Evolutionary conservation across 2,888 invertebrate genomes (phyloP).

Genomic region (Drosophila mayaguana): DNA sequence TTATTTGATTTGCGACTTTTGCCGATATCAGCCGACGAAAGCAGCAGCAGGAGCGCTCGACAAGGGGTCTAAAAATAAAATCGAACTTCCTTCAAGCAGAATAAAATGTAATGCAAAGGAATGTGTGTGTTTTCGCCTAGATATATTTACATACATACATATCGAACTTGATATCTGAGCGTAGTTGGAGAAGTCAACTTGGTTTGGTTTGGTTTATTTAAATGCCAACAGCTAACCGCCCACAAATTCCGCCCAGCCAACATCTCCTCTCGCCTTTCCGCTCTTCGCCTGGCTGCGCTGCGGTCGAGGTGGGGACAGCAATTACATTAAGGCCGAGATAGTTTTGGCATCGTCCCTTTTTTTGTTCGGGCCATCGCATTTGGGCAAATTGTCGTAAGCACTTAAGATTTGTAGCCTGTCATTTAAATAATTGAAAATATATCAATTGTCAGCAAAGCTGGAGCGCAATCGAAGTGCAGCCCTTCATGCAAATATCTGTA

Average conservation of each 20-base stretch:
- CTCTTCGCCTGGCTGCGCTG: constrained; percentile 11
- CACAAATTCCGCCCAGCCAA: constrained; percentile 34
- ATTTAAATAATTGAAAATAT: constrained; percentile 76
- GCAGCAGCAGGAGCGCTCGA: neutral
- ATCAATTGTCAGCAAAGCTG: constrained; percentile 41
- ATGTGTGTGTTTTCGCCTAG: constrained; percentile 50
- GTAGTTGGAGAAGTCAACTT: constrained; percentile 36
- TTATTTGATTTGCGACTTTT: constrained; percentile 80
- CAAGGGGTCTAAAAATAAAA: constrained; percentile 64
- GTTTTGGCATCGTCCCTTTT: constrained; percentile 31
- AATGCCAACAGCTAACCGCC: constrained; percentile 55
- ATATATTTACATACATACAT: constrained; percentile 21
- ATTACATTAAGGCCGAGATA: constrained; percentile 67
- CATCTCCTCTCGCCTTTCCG: neutral
- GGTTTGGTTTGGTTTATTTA: constrained; percentile 56
- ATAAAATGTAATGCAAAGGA: constrained; percentile 67
- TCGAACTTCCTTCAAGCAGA: constrained; percentile 60
- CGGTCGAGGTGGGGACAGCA: constrained; percentile 50
- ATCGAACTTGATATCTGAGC: constrained; percentile 1
- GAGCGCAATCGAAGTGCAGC: neutral
- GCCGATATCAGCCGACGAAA: constrained; percentile 63
- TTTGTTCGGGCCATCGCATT: constrained; percentile 19
- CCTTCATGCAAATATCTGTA: neutral
- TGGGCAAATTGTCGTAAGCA: constrained; percentile 64
- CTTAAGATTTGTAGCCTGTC: constrained; percentile 68